These are phyloP conservation scores for Morone chrysops DNA, from an alignment of 2,113 vertebrate genomes.

Conservation along the genomic window DNA sequence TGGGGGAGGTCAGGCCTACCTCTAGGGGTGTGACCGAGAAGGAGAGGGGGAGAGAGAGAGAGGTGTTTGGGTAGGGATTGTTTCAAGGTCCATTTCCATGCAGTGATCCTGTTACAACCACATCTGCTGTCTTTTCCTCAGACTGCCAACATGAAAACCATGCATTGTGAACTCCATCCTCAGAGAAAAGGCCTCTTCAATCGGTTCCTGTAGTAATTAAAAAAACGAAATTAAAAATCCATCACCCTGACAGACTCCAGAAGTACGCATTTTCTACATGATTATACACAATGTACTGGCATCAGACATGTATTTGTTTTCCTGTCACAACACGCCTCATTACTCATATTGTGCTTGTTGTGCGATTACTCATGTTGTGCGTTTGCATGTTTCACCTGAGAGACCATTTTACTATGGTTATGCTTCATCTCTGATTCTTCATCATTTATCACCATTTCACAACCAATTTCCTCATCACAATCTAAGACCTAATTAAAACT, in stretches of 20 bases:
- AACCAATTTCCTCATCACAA: slow-evolving; percentile 1
- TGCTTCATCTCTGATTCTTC: slow-evolving; percentile 15
- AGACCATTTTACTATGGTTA: neutral
- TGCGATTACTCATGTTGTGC: neutral
- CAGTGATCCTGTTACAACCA: slow-evolving; percentile 76
- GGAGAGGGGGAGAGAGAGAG: neutral
- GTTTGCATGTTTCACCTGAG: slow-evolving; percentile 6
- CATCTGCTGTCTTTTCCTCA: slow-evolving; percentile 67
- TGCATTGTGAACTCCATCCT: slow-evolving; percentile 53
- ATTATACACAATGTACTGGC: neutral
- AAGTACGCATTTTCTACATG: neutral
- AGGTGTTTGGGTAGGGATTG: slow-evolving; percentile 2
- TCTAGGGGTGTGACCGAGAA: slow-evolving; percentile 42
- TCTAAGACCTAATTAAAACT: neutral
- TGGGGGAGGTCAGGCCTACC: slow-evolving; percentile 50
- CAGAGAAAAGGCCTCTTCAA: slow-evolving; percentile 58
- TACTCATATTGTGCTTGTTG: slow-evolving; percentile 16
- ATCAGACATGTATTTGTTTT: neutral
- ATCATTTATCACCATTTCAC: neutral
- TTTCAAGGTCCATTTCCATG: slow-evolving; percentile 70
- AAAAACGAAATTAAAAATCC: slow-evolving; percentile 18
- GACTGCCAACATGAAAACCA: slow-evolving; percentile 66
- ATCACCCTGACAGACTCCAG: neutral
- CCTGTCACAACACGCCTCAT: slow-evolving; percentile 12
- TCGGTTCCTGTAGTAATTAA: slow-evolving; percentile 67